phyloP scores from a whole-genome alignment of 2,888 invertebrate genomes.

The Halocaridina rubra region DNA sequence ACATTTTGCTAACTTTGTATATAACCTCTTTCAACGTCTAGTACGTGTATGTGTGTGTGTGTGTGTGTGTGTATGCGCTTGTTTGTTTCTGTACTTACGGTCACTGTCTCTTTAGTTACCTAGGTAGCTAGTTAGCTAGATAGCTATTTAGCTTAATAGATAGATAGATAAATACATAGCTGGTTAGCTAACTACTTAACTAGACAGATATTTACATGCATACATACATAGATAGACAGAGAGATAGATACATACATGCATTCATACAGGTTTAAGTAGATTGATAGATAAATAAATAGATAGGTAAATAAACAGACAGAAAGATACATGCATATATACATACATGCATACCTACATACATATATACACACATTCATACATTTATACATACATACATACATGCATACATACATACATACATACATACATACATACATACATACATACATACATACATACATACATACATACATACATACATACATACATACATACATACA shows the following conservation, averaged over 20 bases:
- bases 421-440: not conserved
- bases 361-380: not conserved
- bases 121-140: not conserved
- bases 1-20: no score
- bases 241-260: not conserved
- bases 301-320: not conserved
- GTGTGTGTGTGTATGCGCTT: not conserved
- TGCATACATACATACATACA: conserved; percentile 2
- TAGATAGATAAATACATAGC: not conserved
- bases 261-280: not conserved
- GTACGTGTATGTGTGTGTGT: no score
- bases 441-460: not conserved
- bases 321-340: not conserved
- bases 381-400: conserved; percentile 1
- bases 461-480: conserved; percentile 3
- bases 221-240: not conserved
- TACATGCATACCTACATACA: not conserved
- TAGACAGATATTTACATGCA: not conserved
- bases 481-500: conserved; percentile 8
- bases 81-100: not conserved
- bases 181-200: not conserved
- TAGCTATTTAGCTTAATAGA: not conserved
- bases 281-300: not conserved
- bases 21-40: no score
- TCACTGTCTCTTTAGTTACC: not conserved